phyloP scores from a whole-genome alignment of 2,113 vertebrate genomes.

The Scytalopus superciliaris region DNA sequence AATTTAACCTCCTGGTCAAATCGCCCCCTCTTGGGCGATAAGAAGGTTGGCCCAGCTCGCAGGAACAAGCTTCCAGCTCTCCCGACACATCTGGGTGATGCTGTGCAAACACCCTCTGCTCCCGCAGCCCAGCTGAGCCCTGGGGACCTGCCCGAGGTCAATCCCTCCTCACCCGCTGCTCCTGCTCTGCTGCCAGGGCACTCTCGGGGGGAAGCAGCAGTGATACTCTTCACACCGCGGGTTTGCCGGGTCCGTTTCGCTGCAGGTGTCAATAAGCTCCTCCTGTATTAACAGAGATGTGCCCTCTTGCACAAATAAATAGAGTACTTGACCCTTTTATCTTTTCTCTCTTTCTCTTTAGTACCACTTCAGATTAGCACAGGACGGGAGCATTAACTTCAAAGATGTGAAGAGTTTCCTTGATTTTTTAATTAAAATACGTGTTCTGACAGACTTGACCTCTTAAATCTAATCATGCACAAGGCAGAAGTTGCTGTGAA shows the following conservation, averaged over 20 bases:
- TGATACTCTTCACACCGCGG: background rate
- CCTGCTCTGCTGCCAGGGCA: background rate
- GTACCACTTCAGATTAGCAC: background rate
- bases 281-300: background rate
- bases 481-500: background rate
- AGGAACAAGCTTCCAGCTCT: background rate
- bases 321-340: background rate
- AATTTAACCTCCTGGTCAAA: too few relatives aligned
- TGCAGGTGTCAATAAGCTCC: background rate
- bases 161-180: background rate
- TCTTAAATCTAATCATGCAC: background rate
- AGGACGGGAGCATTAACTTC: background rate
- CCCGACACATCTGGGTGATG: accelerated
- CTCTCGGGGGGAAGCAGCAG: background rate
- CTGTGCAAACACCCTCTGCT: background rate
- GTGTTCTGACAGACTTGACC: accelerated
- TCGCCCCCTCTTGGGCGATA: accelerated
- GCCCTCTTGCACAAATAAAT: background rate
- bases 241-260: background rate
- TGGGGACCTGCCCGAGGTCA: background rate
- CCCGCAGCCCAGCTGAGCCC: background rate
- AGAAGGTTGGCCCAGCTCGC: background rate
- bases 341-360: background rate
- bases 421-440: background rate
- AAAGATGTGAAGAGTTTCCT: background rate